These are phyloP conservation scores for Monoplex corrugatus DNA, from an alignment of 2,888 invertebrate species.

Conservation along the genomic window DNA sequence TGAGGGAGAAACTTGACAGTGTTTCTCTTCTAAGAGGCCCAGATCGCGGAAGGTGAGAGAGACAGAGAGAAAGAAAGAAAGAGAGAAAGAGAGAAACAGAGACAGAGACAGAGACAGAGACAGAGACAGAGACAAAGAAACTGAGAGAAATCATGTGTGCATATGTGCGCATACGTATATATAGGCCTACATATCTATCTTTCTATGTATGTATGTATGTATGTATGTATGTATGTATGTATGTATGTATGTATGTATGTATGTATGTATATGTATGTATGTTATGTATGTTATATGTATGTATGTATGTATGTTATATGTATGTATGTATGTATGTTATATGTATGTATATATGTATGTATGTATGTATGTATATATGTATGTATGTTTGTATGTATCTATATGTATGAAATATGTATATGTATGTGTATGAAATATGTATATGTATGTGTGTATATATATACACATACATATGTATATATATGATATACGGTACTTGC, in stretches of 20 bases:
- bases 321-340: not conserved
- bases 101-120: no score
- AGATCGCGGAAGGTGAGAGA: no score
- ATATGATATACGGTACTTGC: no score
- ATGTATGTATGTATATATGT: not conserved
- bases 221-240: no score
- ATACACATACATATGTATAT: no score
- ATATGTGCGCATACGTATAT: no score
- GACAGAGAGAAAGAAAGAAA: no score
- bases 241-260: not conserved
- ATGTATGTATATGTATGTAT: not conserved
- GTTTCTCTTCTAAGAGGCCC: not conserved
- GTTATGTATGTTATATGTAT: not conserved
- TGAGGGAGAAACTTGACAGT: conserved; percentile 22
- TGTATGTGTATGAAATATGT: not conserved
- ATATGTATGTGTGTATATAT: not conserved
- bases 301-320: not conserved
- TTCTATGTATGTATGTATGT: no score
- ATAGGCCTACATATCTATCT: no score
- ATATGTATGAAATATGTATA: not conserved
- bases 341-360: not conserved
- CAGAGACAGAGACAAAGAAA: no score
- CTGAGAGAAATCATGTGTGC: no score
- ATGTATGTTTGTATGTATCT: not conserved
- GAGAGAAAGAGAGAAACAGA: no score